A percentile compares a stretch with the other conserved stretches of the same genome.
Evolutionary conservation across 2,797 vertebrate species (phyloP).

Genomic region (Catharus ustulatus): DNA sequence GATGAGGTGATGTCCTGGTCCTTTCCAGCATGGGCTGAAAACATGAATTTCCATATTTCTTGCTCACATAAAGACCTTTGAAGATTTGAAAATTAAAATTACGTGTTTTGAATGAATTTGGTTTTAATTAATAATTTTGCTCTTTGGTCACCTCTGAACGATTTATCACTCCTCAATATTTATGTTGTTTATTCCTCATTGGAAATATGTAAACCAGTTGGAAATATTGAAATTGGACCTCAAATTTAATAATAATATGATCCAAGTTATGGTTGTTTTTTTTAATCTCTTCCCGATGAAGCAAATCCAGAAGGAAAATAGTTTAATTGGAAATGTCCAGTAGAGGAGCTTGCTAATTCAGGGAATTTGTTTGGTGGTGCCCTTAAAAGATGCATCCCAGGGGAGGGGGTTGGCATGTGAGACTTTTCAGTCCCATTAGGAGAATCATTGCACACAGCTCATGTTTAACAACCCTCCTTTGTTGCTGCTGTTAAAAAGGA

Average conservation of each 20-base stretch:
- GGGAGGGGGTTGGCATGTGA: background rate
- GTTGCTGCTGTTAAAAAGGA: background rate
- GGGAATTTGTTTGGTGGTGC: background rate
- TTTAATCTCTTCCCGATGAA: constrained; percentile 31
- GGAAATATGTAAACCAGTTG: background rate
- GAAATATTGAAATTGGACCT: background rate
- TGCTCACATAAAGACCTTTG: background rate
- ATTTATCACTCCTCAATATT: constrained; percentile 52
- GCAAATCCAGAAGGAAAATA: background rate
- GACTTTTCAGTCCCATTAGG: background rate
- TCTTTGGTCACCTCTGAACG: constrained; percentile 24
- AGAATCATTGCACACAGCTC: background rate
- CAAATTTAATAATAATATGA: constrained; percentile 4
- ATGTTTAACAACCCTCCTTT: background rate
- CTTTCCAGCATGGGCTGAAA: background rate
- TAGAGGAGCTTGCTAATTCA: background rate
- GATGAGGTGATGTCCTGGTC: background rate
- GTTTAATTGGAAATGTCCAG: background rate
- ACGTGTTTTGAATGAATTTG: constrained; percentile 35
- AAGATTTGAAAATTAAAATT: constrained; percentile 60
- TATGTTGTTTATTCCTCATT: constrained; percentile 30
- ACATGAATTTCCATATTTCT: background rate
- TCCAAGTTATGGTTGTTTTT: background rate
- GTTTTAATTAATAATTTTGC: constrained; percentile 24
- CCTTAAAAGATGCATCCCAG: background rate